Conservation (phyloP, 30 jellyfish, hydroid and myxozoan species). For the Turritopsis rubra region DNA sequence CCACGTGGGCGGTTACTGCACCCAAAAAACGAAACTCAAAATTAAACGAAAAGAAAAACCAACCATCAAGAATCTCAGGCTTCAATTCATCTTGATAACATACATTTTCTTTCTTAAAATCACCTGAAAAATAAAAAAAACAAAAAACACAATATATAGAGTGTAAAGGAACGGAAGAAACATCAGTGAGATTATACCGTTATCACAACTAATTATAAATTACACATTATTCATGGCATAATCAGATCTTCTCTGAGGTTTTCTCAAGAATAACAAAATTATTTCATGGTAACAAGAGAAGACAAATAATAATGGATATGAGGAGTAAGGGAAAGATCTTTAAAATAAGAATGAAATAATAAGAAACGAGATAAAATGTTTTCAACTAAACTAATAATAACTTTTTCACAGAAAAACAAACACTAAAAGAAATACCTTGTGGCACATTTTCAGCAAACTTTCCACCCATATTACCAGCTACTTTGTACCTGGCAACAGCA, state of each 20-base stretch:
- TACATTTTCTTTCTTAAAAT: not conserved
- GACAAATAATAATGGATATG: no score
- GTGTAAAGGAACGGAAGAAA: no score
- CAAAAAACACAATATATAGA: not conserved
- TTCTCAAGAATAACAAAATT: no score
- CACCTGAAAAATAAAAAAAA: not conserved
- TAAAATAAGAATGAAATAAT: no score
- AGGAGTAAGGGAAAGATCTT: no score
- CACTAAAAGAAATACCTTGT: conserved; percentile 29
- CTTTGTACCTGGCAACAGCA: conserved; percentile 56
- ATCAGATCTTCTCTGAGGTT: no score
- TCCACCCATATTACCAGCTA: conserved; percentile 59
- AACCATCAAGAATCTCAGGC: not conserved
- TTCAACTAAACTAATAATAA: not conserved
- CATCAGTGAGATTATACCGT: not conserved
- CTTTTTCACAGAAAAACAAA: not conserved
- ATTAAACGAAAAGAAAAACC: not conserved
- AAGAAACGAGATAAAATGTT: no score
- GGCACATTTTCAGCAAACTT: conserved; percentile 50
- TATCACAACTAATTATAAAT: no score
- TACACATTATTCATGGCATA: no score
- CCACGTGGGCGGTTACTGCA: not conserved
- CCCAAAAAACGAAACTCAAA: not conserved
- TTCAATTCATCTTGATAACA: not conserved
- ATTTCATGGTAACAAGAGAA: no score